A percentile compares a stretch with the other conserved stretches of the same genome.
These are phyloP conservation scores for Agrotis puta DNA, from an alignment of 2,888 invertebrate genomes.

Conservation along the genomic window DNA sequence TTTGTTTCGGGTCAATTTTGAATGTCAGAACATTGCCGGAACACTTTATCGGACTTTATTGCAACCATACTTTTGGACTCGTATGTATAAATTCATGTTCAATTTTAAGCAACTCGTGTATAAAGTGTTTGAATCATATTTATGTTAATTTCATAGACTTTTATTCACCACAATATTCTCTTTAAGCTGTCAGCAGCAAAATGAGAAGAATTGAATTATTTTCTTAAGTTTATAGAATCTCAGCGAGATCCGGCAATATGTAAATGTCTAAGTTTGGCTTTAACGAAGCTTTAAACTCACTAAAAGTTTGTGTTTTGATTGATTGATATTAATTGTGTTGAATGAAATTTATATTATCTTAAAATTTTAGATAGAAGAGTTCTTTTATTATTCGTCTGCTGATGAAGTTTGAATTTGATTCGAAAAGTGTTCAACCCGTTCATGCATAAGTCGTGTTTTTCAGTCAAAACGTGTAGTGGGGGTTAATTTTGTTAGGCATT, in stretches of 20 bases:
- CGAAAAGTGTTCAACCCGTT: slow-evolving; percentile 9
- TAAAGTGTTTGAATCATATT: background rate
- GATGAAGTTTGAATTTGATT: slow-evolving; percentile 7
- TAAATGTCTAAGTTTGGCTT: slow-evolving; percentile 29
- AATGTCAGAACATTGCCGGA: slow-evolving; percentile 6
- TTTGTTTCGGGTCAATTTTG: slow-evolving; percentile 54
- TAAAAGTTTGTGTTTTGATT: slow-evolving; percentile 46
- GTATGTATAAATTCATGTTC: background rate
- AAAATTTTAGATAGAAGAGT: slow-evolving; percentile 14
- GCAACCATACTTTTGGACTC: slow-evolving; percentile 1
- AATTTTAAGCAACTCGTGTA: background rate
- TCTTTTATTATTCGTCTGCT: background rate
- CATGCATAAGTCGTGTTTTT: slow-evolving; percentile 33
- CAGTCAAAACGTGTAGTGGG: slow-evolving; percentile 27
- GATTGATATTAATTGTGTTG: slow-evolving; percentile 48
- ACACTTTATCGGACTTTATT: slow-evolving; percentile 14
- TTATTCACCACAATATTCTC: background rate
- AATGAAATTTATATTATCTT: slow-evolving; percentile 36
- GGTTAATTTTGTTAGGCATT: slow-evolving; percentile 42
- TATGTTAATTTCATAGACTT: background rate
- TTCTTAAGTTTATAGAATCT: slow-evolving; percentile 16
- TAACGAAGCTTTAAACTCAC: slow-evolving; percentile 34
- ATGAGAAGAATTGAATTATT: slow-evolving; percentile 6
- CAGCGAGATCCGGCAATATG: slow-evolving; percentile 13
- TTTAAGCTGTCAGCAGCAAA: background rate